Base-by-base conservation (phyloP, 2,888 invertebrate genomes). In the Acronicta alni region DNA sequence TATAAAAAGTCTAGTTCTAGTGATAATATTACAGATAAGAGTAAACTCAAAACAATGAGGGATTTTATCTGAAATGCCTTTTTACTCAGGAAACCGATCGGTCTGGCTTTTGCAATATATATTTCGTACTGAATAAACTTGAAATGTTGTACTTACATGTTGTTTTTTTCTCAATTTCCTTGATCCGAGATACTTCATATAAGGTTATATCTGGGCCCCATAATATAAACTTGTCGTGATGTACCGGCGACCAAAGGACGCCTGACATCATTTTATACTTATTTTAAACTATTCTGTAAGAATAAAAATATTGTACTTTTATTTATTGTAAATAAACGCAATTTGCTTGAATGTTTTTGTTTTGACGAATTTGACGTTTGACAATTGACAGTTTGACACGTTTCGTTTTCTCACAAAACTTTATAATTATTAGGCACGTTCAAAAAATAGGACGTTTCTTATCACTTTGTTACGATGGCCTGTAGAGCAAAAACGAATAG, bases 181-280 rank as follows among this genome's bases (percentile, higher is more conserved):
- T 95, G 32, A 95, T 88, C 41, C 95, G 92, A 70, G 95, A 94
- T 20, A 97, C 96, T 94, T 98, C 97, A 86, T 98, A 98, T 49
- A 99, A 93, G 88, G 96, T 97, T 84, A 99, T 97, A 84, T 98
- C 98, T 54, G 98, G 97, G 41, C 98, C 98, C 97, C 98, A 98
- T 48, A 98, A 97, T 70, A 98, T 96, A 84, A 98, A 98, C 85
- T 97, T 97, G 81, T 98, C 90, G 42, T 91, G 87, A 61, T 93
- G 93, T 32, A 96, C 95, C 0, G 98, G 98, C 30, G 98, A 97
- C 98, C 98, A 99, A 82, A 97, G 96, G 35, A 98, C 81, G 51
- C 87, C 86, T 17, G 92, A 88, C 90, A 92, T 92, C 63, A 73
- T 85, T 68, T 66, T 72, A 66, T 68, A 69, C 39, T 58, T 56